Evolutionary conservation across 2,113 vertebrate species (phyloP).

Genomic region (Zingel zingel): DNA sequence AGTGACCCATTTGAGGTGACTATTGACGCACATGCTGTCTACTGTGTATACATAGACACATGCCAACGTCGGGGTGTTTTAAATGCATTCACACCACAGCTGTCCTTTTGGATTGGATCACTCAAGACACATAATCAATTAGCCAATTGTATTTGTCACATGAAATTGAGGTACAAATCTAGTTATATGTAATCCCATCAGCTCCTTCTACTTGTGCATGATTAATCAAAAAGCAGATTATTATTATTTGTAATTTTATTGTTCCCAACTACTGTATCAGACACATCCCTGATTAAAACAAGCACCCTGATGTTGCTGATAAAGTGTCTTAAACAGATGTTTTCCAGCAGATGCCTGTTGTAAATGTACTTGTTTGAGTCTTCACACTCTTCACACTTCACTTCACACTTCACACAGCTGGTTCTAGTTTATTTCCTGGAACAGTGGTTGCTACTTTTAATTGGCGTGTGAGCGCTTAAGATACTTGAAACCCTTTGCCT

Average conservation of each 20-base stretch:
- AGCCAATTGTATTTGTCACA: too few relatives aligned
- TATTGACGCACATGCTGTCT: conserved; percentile 11
- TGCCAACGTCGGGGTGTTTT: background rate
- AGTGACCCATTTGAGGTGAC: conserved; percentile 18
- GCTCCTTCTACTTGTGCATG: too few relatives aligned
- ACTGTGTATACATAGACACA: background rate
- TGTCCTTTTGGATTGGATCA: background rate
- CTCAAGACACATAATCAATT: background rate
- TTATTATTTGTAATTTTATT: too few relatives aligned
- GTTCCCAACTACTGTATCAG: background rate
- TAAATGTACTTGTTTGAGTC: background rate
- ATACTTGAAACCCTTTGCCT: background rate
- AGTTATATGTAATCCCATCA: too few relatives aligned
- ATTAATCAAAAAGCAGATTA: too few relatives aligned
- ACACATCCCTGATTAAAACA: background rate
- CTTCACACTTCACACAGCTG: background rate
- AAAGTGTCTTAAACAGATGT: background rate
- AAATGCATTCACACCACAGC: background rate
- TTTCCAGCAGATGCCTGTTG: background rate
- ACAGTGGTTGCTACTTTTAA: background rate
- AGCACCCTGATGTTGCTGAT: background rate
- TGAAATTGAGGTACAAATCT: too few relatives aligned
- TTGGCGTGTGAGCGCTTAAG: background rate
- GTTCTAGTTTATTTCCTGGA: background rate
- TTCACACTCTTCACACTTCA: background rate